Percentiles rank a stretch among this genome's conserved stretches.
phyloP scores from a whole-genome alignment of 2,113 vertebrate genomes.

The Orthochromis malagaraziensis region DNA sequence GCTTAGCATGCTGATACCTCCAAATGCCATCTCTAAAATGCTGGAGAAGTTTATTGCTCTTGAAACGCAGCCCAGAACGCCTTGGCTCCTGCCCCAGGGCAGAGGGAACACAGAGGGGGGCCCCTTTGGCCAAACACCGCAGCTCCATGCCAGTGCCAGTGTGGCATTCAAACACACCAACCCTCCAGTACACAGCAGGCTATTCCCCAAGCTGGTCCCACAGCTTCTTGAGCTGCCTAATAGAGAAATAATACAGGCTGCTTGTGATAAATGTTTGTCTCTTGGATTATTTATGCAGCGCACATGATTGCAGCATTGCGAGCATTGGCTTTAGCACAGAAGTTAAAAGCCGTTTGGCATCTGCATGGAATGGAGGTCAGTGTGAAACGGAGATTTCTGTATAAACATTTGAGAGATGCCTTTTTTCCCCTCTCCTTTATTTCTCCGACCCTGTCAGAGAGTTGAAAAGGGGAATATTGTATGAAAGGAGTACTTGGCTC shows the following conservation, averaged over 20 bases:
- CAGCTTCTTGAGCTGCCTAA: constrained; percentile 40
- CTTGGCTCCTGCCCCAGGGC: constrained; percentile 55
- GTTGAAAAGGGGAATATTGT: constrained; percentile 8
- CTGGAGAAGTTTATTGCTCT: constrained; percentile 73
- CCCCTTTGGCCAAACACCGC: constrained; percentile 52
- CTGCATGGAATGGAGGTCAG: constrained; percentile 6
- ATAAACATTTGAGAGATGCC: constrained; percentile 24
- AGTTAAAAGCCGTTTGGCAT: constrained; percentile 22
- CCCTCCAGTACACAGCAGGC: constrained; percentile 32
- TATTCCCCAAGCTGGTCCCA: constrained; percentile 38
- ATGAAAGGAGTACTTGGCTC: constrained; percentile 18
- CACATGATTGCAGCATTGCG: neutral
- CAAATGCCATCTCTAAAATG: constrained; percentile 72
- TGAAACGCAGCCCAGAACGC: constrained; percentile 70
- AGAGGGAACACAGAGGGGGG: constrained; percentile 49
- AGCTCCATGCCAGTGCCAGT: constrained; percentile 46
- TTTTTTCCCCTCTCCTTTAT: neutral
- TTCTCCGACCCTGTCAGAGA: constrained; percentile 16
- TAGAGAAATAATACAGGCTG: constrained; percentile 50
- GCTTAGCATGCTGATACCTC: constrained; percentile 69
- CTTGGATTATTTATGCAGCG: constrained; percentile 42
- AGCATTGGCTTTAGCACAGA: neutral
- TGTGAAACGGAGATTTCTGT: constrained; percentile 25
- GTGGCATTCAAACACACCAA: constrained; percentile 8
- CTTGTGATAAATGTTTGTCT: constrained; percentile 48